Conservation (phyloP, 2,113 vertebrate species). For the Campylorhamphus procurvoides region DNA sequence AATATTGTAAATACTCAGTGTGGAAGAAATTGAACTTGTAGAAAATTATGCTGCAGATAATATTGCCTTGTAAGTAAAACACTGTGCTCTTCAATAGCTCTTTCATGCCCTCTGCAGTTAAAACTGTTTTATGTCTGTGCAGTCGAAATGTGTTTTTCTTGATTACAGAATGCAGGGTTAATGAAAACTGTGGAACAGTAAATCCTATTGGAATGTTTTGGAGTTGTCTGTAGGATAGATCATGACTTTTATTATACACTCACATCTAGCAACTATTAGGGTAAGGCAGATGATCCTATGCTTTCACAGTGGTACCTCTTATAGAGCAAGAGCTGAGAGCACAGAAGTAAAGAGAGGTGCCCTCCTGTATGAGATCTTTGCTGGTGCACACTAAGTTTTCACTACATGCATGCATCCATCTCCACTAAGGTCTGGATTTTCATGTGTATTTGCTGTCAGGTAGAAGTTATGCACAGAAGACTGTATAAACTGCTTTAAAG, state of each 20-base stretch:
- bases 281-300: background rate
- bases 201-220: background rate
- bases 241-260: background rate
- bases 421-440: background rate
- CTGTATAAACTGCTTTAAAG: background rate
- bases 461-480: background rate
- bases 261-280: background rate
- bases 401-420: background rate
- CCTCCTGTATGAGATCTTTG: background rate
- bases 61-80: background rate
- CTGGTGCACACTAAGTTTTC: background rate
- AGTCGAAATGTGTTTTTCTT: background rate
- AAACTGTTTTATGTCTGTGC: background rate
- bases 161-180: background rate
- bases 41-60: background rate
- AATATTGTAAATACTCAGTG: background rate
- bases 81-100: slow-evolving; percentile 24
- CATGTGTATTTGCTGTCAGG: background rate
- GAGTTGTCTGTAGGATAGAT: background rate
- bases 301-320: background rate
- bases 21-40: background rate
- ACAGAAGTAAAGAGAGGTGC: background rate
- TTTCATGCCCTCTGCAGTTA: slow-evolving; percentile 64
- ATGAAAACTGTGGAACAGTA: background rate
- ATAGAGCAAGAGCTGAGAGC: background rate